Conservation (phyloP, 2,113 vertebrate species). For the Nicator chloris region DNA sequence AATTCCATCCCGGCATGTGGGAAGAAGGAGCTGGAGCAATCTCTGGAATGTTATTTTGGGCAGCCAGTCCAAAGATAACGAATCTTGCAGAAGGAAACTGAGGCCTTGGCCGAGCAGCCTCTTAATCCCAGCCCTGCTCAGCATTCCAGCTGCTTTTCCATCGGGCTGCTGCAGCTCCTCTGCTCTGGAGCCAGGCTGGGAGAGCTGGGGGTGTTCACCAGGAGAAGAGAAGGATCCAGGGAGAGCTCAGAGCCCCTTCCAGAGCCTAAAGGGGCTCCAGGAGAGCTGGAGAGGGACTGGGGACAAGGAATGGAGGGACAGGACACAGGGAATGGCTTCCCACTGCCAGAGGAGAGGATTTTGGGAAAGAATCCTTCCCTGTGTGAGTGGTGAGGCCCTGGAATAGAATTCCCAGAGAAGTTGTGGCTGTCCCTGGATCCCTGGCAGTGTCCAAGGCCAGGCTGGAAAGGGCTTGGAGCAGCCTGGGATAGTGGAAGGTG, state of each 20-base stretch:
- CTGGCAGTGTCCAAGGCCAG: background rate
- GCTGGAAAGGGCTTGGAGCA: background rate
- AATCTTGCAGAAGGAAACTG: background rate
- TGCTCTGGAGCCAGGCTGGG: background rate
- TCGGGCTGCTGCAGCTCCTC: background rate
- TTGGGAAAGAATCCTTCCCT: background rate
- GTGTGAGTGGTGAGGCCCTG: background rate
- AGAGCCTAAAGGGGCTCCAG: background rate
- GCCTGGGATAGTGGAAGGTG: background rate
- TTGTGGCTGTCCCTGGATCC: background rate
- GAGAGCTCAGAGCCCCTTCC: background rate
- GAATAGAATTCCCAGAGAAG: background rate
- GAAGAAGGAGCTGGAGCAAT: background rate
- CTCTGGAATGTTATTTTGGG: constrained; percentile 18
- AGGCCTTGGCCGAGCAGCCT: background rate
- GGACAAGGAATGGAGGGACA: background rate
- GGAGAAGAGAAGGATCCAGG: background rate
- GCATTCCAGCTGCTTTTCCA: background rate
- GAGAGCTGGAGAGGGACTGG: background rate
- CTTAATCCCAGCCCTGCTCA: background rate
- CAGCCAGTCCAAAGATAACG: background rate
- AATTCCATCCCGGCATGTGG: background rate
- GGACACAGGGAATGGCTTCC: background rate
- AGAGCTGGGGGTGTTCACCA: background rate
- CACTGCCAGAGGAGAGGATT: background rate